These are phyloP conservation scores for Temnothorax ravouxi DNA, from an alignment of 2,888 invertebrate species.

Conservation along the genomic window DNA sequence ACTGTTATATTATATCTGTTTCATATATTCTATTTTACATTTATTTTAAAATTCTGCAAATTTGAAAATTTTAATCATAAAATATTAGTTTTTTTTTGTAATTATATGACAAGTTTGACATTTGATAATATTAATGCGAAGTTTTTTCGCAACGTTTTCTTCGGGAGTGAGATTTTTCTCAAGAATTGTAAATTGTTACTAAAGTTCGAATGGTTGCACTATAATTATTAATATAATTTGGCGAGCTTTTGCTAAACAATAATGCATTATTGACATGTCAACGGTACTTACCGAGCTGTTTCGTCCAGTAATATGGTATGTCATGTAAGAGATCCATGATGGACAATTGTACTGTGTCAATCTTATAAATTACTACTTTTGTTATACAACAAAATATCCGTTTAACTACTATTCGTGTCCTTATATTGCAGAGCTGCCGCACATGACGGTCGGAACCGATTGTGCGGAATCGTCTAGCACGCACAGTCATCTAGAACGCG, in stretches of 20 bases:
- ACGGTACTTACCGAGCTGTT: not conserved
- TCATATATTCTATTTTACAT: not conserved
- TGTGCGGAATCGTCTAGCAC: slow-evolving; percentile 75
- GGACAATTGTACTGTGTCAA: not conserved
- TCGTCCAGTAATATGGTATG: not conserved
- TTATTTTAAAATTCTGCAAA: not conserved
- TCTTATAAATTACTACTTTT: not conserved
- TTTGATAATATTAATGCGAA: not conserved
- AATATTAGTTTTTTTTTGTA: not conserved
- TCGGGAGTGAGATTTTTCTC: not conserved
- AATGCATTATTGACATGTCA: too few relatives aligned
- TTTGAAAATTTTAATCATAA: not conserved
- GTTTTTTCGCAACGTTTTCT: not conserved
- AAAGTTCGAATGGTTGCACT: not conserved
- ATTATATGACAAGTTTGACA: not conserved
- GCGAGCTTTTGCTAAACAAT: not conserved
- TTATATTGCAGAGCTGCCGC: not conserved
- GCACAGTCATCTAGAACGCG: not conserved
- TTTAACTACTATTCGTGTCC: not conserved
- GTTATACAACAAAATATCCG: not conserved
- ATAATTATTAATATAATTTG: not conserved
- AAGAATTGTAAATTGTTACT: not conserved
- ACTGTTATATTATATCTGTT: not conserved
- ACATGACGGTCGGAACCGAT: not conserved
- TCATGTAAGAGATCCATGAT: not conserved